Conservation (phyloP, 35 echinoderm and acorn worm genomes). For the Apostichopus parvimensis region DNA sequence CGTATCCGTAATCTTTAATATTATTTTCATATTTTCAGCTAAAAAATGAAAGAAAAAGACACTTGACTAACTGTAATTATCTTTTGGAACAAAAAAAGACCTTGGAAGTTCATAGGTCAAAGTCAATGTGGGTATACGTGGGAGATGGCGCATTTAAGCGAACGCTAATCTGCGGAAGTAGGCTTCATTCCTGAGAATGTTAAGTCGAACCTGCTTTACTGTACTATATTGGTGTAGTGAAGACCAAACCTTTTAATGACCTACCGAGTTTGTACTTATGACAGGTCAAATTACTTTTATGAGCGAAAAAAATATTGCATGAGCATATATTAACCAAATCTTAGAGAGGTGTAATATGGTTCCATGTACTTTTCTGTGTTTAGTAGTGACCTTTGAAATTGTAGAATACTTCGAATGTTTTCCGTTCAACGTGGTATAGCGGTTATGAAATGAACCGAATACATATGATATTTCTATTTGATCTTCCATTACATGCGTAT, state of each 20-base stretch:
- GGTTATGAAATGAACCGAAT: too few relatives aligned
- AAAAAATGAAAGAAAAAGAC: too few relatives aligned
- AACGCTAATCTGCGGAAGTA: not conserved
- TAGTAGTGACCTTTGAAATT: not conserved
- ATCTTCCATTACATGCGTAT: too few relatives aligned
- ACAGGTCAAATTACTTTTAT: not conserved
- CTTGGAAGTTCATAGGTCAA: not conserved
- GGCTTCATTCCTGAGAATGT: not conserved
- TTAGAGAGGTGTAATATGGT: not conserved
- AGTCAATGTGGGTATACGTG: not conserved
- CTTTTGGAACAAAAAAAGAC: not conserved
- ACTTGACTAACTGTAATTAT: too few relatives aligned
- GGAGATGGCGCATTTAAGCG: not conserved
- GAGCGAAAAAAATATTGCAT: not conserved
- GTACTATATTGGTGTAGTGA: too few relatives aligned
- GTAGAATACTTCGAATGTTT: not conserved
- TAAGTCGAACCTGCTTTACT: not conserved
- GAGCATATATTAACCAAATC: not conserved
- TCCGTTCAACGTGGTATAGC: not conserved
- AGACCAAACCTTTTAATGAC: not conserved
- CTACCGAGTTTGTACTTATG: not conserved
- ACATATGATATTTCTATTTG: too few relatives aligned
- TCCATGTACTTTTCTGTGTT: not conserved
- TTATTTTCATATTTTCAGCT: too few relatives aligned
- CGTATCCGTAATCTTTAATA: too few relatives aligned